These are phyloP conservation scores for Phoebastria nigripes DNA, from an alignment of 2,797 vertebrate species.

Conservation along the genomic window DNA sequence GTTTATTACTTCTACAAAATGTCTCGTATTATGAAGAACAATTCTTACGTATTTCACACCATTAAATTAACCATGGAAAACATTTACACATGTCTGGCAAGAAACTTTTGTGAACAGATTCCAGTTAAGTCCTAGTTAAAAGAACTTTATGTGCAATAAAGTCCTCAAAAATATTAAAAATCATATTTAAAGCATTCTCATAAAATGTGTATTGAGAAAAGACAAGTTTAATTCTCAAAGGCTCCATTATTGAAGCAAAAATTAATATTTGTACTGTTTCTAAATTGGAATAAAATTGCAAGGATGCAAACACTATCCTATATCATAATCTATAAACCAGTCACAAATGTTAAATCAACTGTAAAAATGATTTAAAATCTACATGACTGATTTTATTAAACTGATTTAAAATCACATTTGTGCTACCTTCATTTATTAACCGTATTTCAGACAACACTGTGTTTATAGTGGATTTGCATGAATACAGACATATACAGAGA, in stretches of 20 bases:
- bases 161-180: slow-evolving; percentile 78
- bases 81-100: slow-evolving; percentile 32
- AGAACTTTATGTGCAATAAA: slow-evolving; percentile 64
- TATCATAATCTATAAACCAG: slow-evolving; percentile 82
- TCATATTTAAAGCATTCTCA: slow-evolving; percentile 77
- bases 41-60: slow-evolving; percentile 15
- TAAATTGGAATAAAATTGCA: slow-evolving; percentile 88
- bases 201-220: slow-evolving; percentile 72
- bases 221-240: slow-evolving; percentile 76
- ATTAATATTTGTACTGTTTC: slow-evolving; percentile 85
- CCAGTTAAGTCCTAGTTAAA: slow-evolving; percentile 43
- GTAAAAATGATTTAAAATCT: slow-evolving; percentile 81
- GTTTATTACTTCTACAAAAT: slow-evolving; percentile 3
- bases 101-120: slow-evolving; percentile 60
- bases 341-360: slow-evolving; percentile 80
- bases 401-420: slow-evolving; percentile 79
- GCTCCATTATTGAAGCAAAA: slow-evolving; percentile 83
- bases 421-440: slow-evolving; percentile 78
- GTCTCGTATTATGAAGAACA: slow-evolving; percentile 5
- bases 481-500: slow-evolving; percentile 20
- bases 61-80: slow-evolving; percentile 47
- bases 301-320: slow-evolving; percentile 75
- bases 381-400: slow-evolving; percentile 81
- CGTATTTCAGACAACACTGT: slow-evolving; percentile 66
- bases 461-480: slow-evolving; percentile 59